These are phyloP conservation scores for Tetragonula carbonaria DNA, from an alignment of 2,888 invertebrate species.

Conservation along the genomic window DNA sequence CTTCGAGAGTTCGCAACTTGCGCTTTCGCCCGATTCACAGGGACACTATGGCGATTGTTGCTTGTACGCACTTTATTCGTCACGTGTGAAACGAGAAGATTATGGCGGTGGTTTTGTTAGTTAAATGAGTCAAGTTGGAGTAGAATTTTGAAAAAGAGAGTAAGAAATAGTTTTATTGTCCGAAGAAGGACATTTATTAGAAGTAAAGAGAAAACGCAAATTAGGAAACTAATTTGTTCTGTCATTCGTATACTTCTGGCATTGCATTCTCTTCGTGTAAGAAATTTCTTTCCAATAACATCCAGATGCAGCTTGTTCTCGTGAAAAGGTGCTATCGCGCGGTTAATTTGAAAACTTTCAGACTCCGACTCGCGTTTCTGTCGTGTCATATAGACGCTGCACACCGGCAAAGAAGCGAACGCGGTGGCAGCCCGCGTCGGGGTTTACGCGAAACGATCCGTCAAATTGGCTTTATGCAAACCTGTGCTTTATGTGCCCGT, in stretches of 20 bases:
- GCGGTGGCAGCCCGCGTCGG: neutral
- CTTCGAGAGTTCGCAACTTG: neutral
- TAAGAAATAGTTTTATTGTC: no score
- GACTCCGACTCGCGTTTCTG: neutral
- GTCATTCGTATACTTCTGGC: no score
- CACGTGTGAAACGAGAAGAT: neutral
- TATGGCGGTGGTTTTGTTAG: neutral
- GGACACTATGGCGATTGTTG: neutral
- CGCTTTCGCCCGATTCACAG: constrained; percentile 13
- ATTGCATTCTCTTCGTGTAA: no score
- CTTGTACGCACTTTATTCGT: neutral
- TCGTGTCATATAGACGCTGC: neutral
- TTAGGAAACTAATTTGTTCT: no score
- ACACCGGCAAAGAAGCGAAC: neutral
- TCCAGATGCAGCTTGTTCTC: no score
- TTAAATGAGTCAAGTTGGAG: neutral
- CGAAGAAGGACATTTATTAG: no score
- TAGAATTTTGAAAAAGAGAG: neutral
- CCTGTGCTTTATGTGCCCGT: constrained; percentile 9
- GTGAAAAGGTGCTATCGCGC: no score
- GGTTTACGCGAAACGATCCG: constrained; percentile 13
- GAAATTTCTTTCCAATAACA: no score
- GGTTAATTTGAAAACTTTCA: no score
- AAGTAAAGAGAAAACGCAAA: no score
- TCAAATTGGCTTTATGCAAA: constrained; percentile 19